Evolutionary conservation across 2,797 vertebrate genomes (phyloP).

Genomic region (Numenius phaeopus): DNA sequence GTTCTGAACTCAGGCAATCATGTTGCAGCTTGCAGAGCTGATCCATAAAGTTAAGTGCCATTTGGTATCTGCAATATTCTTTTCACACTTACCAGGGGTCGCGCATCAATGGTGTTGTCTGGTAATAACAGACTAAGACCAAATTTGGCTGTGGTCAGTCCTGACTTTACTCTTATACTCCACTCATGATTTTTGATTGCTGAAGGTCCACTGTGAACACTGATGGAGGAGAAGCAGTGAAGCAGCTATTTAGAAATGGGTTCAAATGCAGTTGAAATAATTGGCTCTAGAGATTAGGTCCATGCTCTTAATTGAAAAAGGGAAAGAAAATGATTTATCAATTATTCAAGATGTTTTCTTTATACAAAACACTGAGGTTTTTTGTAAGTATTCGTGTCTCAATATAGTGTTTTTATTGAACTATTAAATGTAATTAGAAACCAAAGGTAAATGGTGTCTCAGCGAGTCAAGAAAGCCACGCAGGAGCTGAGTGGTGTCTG

Average conservation of each 20-base stretch:
- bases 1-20: not conserved
- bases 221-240: not conserved
- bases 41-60: not conserved
- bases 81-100: not conserved
- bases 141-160: not conserved
- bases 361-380: conserved; percentile 28
- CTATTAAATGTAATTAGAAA: conserved; percentile 57
- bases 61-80: not conserved
- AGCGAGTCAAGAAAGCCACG: not conserved
- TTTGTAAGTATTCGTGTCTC: not conserved
- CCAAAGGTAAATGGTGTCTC: conserved; percentile 39
- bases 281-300: conserved; percentile 39
- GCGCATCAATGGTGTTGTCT: not conserved
- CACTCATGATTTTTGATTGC: not conserved
- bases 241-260: conserved; percentile 10
- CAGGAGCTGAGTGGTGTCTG: conserved; percentile 5
- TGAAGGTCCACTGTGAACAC: not conserved
- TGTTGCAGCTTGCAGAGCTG: not conserved
- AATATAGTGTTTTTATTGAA: conserved; percentile 50
- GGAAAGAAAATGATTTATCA: conserved; percentile 60
- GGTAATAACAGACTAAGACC: not conserved
- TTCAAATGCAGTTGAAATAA: conserved; percentile 52
- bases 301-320: not conserved
- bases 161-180: not conserved
- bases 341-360: conserved; percentile 65